Evolutionary conservation across 2,888 invertebrate species (phyloP).

Genomic region (Callinectes sapidus): DNA sequence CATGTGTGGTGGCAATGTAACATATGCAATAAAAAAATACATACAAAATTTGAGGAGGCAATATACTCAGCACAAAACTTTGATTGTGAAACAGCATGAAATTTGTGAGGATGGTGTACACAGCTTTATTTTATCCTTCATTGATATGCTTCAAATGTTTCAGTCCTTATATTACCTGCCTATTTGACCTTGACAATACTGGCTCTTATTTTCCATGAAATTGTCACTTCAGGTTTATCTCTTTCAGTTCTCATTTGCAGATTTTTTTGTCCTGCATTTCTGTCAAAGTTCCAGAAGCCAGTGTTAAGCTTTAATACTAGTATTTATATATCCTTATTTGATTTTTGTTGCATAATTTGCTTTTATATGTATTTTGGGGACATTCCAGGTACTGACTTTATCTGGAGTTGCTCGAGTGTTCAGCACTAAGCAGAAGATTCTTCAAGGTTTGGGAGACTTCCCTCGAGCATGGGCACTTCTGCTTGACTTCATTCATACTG

Average conservation of each 20-base stretch:
- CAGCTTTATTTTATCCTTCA: no score
- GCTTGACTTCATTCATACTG: constrained; percentile 94
- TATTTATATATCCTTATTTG: not conserved
- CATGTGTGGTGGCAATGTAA: no score
- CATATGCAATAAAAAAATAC: no score
- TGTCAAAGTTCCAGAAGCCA: not conserved
- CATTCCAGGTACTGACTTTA: constrained; percentile 80
- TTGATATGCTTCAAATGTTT: no score
- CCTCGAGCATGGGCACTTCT: constrained; percentile 94
- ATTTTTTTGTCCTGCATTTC: not conserved
- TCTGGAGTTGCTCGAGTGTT: constrained; percentile 96
- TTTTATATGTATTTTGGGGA: not conserved
- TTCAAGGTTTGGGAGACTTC: constrained; percentile 92
- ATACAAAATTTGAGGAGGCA: no score
- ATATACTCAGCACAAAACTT: no score
- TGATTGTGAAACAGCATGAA: no score
- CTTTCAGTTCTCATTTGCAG: not conserved
- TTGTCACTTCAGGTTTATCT: not conserved
- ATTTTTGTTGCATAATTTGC: not conserved
- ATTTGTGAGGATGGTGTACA: no score
- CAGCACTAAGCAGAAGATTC: constrained; percentile 90
- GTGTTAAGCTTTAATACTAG: not conserved
- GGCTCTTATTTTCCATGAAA: not conserved
- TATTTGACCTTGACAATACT: no score
- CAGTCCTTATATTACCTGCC: no score